These are phyloP conservation scores for Gasterosteus aculeatus DNA, from an alignment of 2,113 vertebrate genomes.

Conservation along the genomic window DNA sequence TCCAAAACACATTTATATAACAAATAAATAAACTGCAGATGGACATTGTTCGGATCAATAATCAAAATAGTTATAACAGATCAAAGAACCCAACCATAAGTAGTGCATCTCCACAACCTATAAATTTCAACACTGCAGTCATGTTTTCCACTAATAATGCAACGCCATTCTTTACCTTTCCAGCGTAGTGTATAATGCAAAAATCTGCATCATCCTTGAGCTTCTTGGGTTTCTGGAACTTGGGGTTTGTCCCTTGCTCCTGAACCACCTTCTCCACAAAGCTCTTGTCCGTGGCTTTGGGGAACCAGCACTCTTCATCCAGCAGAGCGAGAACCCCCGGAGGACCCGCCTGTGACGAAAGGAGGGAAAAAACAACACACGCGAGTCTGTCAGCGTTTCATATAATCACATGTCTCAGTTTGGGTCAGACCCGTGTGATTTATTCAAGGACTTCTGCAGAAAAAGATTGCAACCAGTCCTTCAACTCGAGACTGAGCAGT, in stretches of 20 bases:
- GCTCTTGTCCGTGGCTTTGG: conserved; percentile 97
- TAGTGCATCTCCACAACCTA: not conserved
- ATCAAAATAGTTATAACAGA: not conserved
- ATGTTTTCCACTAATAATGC: not conserved
- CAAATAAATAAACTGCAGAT: not conserved
- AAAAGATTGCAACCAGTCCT: not conserved
- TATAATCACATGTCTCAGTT: not conserved
- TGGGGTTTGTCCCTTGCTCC: conserved; percentile 93
- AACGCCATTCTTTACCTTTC: conserved; percentile 80
- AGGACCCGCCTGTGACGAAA: conserved; percentile 85
- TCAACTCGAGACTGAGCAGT: not conserved
- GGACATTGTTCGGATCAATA: not conserved
- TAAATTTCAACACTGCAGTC: not conserved
- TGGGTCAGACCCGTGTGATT: not conserved
- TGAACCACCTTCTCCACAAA: conserved; percentile 97
- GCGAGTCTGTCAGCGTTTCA: conserved; percentile 6
- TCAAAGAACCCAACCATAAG: not conserved
- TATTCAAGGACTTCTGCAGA: not conserved
- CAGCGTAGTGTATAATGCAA: conserved; percentile 96
- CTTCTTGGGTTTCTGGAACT: conserved; percentile 97
- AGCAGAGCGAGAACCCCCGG: conserved; percentile 94
- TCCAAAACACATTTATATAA: not conserved
- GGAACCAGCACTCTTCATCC: conserved; percentile 99
- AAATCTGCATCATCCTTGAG: conserved; percentile 96
- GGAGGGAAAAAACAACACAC: not conserved